Percentiles rank a stretch among this genome's conserved stretches.
Evolutionary conservation across 2,113 vertebrate species (phyloP).

Genomic region (Pteruthius melanotis): DNA sequence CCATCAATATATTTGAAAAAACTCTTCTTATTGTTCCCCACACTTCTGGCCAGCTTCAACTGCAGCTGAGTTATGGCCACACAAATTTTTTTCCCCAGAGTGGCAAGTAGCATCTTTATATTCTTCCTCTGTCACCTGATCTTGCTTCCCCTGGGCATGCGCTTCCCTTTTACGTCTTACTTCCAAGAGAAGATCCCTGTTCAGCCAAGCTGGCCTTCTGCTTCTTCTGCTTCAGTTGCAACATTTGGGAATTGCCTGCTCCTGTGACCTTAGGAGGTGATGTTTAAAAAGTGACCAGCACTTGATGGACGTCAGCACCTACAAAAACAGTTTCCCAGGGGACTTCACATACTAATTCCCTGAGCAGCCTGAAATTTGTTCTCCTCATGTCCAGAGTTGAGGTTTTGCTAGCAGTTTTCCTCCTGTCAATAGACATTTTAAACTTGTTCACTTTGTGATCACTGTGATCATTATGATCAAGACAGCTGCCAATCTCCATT

Average conservation of each 20-base stretch:
- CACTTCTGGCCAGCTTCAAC: background rate
- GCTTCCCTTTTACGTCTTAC: background rate
- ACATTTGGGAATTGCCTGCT: background rate
- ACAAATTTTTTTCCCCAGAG: background rate
- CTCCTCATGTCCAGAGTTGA: no score
- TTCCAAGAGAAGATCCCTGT: background rate
- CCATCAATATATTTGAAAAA: background rate
- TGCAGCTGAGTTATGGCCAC: background rate
- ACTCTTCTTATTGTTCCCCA: background rate
- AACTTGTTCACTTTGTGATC: background rate
- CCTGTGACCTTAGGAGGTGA: background rate
- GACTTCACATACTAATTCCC: background rate
- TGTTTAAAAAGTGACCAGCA: background rate
- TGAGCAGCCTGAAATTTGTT: background rate
- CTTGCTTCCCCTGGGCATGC: background rate
- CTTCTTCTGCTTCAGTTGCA: background rate
- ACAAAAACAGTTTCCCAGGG: background rate
- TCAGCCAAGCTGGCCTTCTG: background rate
- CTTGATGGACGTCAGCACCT: background rate
- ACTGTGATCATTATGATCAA: background rate
- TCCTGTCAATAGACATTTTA: background rate
- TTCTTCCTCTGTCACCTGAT: background rate
- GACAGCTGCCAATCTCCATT: background rate
- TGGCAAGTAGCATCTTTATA: background rate
- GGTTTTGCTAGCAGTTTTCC: background rate